Percentiles rank a stretch among this genome's conserved stretches.
Conservation (phyloP, 2,888 invertebrate species). For the Ectemnius continuus region DNA sequence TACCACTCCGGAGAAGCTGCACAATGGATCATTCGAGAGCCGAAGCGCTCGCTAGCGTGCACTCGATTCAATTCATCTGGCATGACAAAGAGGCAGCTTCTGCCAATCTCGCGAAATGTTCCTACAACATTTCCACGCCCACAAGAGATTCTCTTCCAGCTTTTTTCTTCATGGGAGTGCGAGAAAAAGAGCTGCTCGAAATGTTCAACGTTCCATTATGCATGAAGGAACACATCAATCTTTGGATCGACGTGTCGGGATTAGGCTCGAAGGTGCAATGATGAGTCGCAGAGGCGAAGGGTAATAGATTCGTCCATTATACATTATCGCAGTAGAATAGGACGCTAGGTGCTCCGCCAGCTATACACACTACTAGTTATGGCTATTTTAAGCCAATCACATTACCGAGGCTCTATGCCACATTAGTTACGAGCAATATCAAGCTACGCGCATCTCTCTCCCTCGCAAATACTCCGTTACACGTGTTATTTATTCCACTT, state of each 20-base stretch:
- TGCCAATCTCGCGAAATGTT: no score
- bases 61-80: no score
- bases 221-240: no score
- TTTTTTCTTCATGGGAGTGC: no score
- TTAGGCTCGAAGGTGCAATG: background rate
- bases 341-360: background rate
- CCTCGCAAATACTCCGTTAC: background rate
- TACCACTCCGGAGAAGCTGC: background rate
- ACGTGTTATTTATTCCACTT: background rate
- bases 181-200: no score
- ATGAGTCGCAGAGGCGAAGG: background rate
- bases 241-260: no score
- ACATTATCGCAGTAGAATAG: background rate
- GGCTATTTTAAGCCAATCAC: background rate
- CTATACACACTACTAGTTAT: background rate
- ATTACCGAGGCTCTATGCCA: background rate
- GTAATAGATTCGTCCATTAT: background rate
- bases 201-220: no score
- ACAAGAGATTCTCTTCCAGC: no score
- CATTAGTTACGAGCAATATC: background rate
- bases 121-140: no score
- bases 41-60: background rate
- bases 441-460: background rate
- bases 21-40: slow-evolving; percentile 5
- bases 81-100: no score